Conservation (phyloP, 2,797 vertebrate species). For the Gambelia wislizenii region DNA sequence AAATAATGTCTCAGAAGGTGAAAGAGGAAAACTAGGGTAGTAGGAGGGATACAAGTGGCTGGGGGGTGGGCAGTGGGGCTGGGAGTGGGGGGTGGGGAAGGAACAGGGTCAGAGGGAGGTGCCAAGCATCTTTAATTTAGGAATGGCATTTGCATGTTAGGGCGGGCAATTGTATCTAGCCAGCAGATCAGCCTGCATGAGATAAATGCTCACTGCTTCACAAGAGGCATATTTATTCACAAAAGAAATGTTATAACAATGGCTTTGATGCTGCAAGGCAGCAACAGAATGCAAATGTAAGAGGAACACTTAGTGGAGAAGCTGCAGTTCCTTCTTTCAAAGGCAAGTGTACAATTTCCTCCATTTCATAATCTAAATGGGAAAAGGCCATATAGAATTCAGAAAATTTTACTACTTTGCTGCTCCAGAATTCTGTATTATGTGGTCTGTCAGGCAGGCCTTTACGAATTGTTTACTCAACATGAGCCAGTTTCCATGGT, state of each 20-base stretch:
- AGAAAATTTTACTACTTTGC: neutral
- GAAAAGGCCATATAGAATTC: neutral
- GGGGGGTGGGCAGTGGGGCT: too few relatives aligned
- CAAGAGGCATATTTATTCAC: neutral
- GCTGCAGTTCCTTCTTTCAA: constrained; percentile 3
- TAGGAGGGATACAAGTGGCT: constrained; percentile 33
- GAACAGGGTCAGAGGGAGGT: neutral
- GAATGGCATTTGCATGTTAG: neutral
- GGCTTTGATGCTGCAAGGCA: neutral
- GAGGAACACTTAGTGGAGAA: neutral
- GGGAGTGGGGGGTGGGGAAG: rapidly evolving
- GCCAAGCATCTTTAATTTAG: constrained; percentile 22
- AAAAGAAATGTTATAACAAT: rapidly evolving
- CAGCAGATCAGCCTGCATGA: neutral
- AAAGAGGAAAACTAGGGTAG: constrained; percentile 59
- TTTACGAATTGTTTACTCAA: neutral
- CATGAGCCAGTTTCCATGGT: neutral
- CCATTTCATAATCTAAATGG: neutral
- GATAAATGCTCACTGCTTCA: neutral
- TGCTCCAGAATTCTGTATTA: neutral
- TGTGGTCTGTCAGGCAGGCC: neutral
- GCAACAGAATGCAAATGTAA: rapidly evolving
- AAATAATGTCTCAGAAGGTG: constrained; percentile 80
- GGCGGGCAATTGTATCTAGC: too few relatives aligned
- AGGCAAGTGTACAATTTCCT: neutral